Percentiles rank a stretch among this genome's conserved stretches.
These are phyloP conservation scores for Cynaeus angustus DNA, from an alignment of 2,888 invertebrate species.

Conservation along the genomic window DNA sequence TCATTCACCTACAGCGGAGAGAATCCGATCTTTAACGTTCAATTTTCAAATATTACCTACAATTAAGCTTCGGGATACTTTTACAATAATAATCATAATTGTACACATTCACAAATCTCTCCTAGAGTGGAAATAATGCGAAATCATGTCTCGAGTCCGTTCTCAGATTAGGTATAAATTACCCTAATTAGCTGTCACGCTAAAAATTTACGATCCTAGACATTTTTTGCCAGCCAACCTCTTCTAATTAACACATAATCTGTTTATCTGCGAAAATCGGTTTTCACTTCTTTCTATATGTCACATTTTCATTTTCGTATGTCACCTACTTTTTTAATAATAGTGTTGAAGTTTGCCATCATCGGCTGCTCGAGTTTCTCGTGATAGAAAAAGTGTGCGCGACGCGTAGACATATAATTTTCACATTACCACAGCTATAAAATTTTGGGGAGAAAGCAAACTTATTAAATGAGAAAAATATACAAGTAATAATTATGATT, in stretches of 20 bases:
- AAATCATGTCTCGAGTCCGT: slow-evolving; percentile 3
- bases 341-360: no score
- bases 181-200: slow-evolving; percentile 8
- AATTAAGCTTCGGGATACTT: neutral
- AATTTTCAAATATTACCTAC: no score
- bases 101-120: slow-evolving; percentile 4
- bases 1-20: no score
- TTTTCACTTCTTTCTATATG: no score
- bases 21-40: no score
- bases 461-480: neutral
- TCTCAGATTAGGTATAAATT: slow-evolving; percentile 1
- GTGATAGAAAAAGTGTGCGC: neutral
- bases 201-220: neutral
- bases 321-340: no score
- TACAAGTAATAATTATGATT: neutral
- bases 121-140: neutral
- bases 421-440: neutral
- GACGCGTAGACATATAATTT: neutral
- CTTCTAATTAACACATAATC: no score
- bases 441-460: slow-evolving; percentile 1
- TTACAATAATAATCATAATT: slow-evolving; percentile 5
- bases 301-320: no score
- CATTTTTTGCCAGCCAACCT: no score
- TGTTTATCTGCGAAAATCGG: no score
- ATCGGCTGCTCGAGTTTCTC: no score